Evolutionary conservation across 1,140 invertebrate genomes (phyloP).

Genomic region (Lepidurus couesii): DNA sequence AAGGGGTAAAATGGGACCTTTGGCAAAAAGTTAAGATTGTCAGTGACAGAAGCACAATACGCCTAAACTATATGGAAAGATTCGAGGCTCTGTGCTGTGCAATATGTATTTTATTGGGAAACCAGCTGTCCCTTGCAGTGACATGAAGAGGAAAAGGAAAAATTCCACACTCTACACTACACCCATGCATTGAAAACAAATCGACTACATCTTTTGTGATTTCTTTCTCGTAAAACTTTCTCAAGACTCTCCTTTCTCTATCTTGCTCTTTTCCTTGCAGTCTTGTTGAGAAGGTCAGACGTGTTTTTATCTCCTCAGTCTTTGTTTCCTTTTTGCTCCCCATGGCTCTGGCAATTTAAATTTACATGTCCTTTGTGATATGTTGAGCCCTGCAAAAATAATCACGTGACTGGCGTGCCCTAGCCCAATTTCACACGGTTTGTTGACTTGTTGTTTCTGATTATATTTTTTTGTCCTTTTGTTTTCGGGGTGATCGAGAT

Average conservation of each 20-base stretch:
- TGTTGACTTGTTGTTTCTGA: background rate
- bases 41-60: background rate
- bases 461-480: background rate
- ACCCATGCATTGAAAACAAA: constrained; percentile 6
- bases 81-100: constrained; percentile 13
- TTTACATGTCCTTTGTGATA: background rate
- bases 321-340: background rate
- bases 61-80: background rate
- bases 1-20: background rate
- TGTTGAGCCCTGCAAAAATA: constrained; percentile 10
- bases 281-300: background rate
- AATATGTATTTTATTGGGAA: constrained; percentile 20
- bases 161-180: constrained; percentile 15
- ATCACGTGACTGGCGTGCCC: background rate
- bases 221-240: background rate
- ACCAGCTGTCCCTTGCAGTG: background rate
- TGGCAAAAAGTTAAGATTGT: background rate
- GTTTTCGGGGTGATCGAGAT: background rate
- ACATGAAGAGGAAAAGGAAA: background rate
- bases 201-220: constrained; percentile 13
- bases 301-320: background rate
- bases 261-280: background rate
- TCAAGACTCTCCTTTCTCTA: background rate
- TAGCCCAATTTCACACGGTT: background rate
- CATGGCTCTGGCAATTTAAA: background rate